phyloP scores from a whole-genome alignment of 2,888 invertebrate genomes.

The Leptura quadrifasciata region DNA sequence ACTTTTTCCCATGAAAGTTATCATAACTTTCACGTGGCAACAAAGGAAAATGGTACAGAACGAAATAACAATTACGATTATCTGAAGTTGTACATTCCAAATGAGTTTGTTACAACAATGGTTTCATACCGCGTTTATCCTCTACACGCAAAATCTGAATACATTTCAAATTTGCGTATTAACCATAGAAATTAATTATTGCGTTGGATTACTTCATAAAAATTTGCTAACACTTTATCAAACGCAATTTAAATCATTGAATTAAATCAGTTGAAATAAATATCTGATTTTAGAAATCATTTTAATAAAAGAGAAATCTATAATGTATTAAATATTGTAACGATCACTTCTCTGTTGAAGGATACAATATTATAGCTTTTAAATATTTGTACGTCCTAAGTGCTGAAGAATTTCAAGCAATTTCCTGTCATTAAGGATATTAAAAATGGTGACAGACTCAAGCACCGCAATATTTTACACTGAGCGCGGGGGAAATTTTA shows the following conservation, averaged over 20 bases:
- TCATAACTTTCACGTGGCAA: too few species aligned
- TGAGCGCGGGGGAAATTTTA: too few species aligned
- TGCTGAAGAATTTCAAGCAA: too few species aligned
- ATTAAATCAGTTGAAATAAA: not conserved
- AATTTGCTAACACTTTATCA: not conserved
- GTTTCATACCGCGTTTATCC: not conserved
- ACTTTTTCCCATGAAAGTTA: not conserved
- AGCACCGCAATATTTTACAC: too few species aligned
- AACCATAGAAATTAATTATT: not conserved
- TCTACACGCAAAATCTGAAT: not conserved
- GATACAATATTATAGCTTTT: too few species aligned
- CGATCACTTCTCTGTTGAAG: not conserved
- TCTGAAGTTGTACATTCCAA: too few species aligned
- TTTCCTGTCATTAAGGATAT: too few species aligned
- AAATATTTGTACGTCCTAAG: too few species aligned
- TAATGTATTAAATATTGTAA: not conserved
- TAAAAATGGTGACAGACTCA: too few species aligned
- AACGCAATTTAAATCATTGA: not conserved
- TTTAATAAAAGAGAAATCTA: not conserved
- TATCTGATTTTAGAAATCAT: not conserved
- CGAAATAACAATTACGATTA: too few species aligned
- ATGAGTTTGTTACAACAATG: slow-evolving; percentile 24
- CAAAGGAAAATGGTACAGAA: too few species aligned
- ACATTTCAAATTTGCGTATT: not conserved
- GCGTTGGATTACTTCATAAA: not conserved